Evolutionary conservation across 2,888 invertebrate species (phyloP).

Genomic region (Odontocerum albicorne): DNA sequence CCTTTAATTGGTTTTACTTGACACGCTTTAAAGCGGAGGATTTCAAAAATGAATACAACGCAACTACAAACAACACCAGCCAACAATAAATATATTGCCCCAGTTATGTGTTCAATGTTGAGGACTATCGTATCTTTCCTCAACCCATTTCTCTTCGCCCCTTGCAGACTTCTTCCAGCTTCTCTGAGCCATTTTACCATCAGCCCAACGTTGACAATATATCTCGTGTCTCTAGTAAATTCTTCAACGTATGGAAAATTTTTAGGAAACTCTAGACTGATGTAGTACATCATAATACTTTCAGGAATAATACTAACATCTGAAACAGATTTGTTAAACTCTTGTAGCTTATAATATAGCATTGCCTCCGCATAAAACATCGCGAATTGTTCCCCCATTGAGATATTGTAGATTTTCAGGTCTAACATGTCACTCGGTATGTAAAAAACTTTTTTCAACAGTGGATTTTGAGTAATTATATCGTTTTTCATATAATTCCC

Average conservation of each 20-base stretch:
- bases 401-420: background rate
- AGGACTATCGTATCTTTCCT: background rate
- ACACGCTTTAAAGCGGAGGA: background rate
- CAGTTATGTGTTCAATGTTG: background rate
- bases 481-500: background rate
- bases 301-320: background rate
- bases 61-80: background rate
- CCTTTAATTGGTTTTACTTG: no score
- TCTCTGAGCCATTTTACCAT: background rate
- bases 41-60: background rate
- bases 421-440: background rate
- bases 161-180: background rate
- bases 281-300: background rate
- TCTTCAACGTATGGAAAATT: constrained; percentile 3
- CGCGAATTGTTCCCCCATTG: constrained; percentile 2
- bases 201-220: background rate
- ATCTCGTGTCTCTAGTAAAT: background rate
- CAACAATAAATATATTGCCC: background rate
- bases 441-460: background rate
- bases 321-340: background rate
- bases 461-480: background rate
- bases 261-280: background rate
- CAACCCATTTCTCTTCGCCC: background rate
- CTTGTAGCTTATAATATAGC: background rate
- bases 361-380: background rate